phyloP scores from a whole-genome alignment of 2,888 invertebrate genomes.

The Drosophila eohydei region DNA sequence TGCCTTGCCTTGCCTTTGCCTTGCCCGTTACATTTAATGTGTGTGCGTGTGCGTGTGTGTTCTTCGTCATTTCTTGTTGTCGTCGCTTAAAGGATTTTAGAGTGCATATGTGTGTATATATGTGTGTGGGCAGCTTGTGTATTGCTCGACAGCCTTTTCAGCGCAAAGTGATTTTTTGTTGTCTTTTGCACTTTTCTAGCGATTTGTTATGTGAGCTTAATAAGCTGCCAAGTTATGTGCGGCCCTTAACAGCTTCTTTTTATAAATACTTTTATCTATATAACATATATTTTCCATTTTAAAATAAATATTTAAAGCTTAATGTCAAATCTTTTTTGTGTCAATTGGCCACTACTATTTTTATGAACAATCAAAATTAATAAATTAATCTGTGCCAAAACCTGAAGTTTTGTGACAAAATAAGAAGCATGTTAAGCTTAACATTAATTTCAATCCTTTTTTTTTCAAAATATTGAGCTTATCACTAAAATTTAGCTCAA shows the following conservation, averaged over 20 bases:
- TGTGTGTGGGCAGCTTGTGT: slow-evolving; percentile 35
- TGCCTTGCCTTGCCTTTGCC: slow-evolving; percentile 8
- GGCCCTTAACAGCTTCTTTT: slow-evolving; percentile 24
- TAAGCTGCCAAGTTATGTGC: slow-evolving; percentile 34
- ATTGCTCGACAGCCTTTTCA: slow-evolving; percentile 63
- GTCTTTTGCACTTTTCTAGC: slow-evolving; percentile 54
- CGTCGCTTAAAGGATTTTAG: slow-evolving; percentile 49
- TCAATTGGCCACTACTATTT: no score
- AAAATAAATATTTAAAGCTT: no score
- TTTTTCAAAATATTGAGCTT: no score
- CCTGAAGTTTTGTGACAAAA: no score
- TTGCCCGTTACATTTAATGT: slow-evolving; percentile 19
- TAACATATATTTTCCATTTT: no score
- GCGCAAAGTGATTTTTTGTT: slow-evolving; percentile 68
- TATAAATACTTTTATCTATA: no score
- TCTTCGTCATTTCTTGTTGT: slow-evolving; percentile 35
- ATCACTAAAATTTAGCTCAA: no score
- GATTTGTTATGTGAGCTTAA: slow-evolving; percentile 45
- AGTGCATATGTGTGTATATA: slow-evolving; percentile 28
- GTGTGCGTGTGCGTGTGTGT: slow-evolving; percentile 7
- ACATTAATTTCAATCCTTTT: no score
- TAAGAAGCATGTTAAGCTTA: no score
- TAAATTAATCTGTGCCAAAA: no score
- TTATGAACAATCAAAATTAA: no score
- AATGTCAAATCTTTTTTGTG: no score